Base-by-base conservation (phyloP, 1,140 invertebrate species). In the Drosophila insularis region DNA sequence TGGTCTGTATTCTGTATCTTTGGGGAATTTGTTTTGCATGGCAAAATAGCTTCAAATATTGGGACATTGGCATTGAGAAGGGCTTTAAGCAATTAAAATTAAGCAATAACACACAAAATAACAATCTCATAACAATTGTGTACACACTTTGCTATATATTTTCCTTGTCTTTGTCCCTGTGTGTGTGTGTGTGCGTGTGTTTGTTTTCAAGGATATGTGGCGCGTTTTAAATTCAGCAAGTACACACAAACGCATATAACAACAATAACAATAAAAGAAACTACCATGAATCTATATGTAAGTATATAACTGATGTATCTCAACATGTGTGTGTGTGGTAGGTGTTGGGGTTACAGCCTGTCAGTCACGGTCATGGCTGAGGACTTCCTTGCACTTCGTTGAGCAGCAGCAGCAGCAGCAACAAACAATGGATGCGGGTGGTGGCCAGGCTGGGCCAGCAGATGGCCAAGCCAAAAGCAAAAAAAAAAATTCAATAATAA, bases 11-110 rank as follows among this genome's bases (percentile, higher is more conserved):
- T 27, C 32, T 35, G 19, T 53, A 53, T 69, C 67, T 71, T 74
- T 73, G 65, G 75, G 71, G 81, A 86, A 81, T 78, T 70, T 40
- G 46, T 64, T 68, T 53, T 46, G 32, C 37, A 35, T 56, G 50
- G 63, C 43, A 63, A 63, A 27, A 55, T 32, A 56, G 23, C 63
- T 19, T 8, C 21, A 63, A 58, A 35, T 27, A 31, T 14, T 5
- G 27, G 8, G 23, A 32, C 50, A 53, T 56, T 59, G 59, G 10
- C 40, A 43, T 69, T 43, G 61, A 14, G 14, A 17, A 58, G 66
- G 43, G 61, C 70, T 74, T 71, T 77, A 79, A 87, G 78, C 81
- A 87, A 86, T 86, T 86, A 87, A 81, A 73, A 87, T 86, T 81
- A 75, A 66, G 31, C 62, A 53, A 74, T 11, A 72, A 65, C 46